Percentiles rank a stretch among this genome's conserved stretches.
Conservation (phyloP, 2,888 invertebrate species). For the Eupithecia pulchellata region DNA sequence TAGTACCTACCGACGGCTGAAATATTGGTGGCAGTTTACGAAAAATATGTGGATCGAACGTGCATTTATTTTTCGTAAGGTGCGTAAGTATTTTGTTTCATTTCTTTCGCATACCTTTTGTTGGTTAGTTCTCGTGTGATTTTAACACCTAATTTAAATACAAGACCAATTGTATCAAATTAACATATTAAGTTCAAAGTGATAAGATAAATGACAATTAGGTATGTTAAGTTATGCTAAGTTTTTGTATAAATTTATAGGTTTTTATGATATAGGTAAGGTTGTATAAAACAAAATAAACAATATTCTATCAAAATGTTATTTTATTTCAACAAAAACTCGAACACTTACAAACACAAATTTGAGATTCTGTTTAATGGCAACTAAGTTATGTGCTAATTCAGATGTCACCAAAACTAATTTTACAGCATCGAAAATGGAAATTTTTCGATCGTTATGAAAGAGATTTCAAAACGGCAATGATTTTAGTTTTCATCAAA, state of each 20-base stretch:
- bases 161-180: not conserved
- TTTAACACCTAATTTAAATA: not conserved
- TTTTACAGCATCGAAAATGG: too few relatives aligned
- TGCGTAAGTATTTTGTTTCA: not conserved
- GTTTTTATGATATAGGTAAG: not conserved
- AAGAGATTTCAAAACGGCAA: too few relatives aligned
- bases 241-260: not conserved
- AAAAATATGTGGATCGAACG: not conserved
- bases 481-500: too few relatives aligned
- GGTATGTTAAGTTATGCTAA: not conserved
- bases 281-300: not conserved
- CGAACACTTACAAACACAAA: slow-evolving; percentile 20
- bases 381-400: not conserved
- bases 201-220: not conserved
- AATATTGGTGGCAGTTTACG: not conserved
- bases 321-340: slow-evolving; percentile 28
- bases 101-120: not conserved
- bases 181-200: not conserved
- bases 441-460: not conserved
- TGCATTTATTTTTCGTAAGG: not conserved
- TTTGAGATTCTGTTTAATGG: slow-evolving; percentile 8
- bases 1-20: not conserved
- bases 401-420: not conserved
- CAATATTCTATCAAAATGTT: slow-evolving; percentile 15
- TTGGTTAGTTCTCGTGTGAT: not conserved